phyloP scores from a whole-genome alignment of 2,797 vertebrate species.

The Gila robusta region DNA sequence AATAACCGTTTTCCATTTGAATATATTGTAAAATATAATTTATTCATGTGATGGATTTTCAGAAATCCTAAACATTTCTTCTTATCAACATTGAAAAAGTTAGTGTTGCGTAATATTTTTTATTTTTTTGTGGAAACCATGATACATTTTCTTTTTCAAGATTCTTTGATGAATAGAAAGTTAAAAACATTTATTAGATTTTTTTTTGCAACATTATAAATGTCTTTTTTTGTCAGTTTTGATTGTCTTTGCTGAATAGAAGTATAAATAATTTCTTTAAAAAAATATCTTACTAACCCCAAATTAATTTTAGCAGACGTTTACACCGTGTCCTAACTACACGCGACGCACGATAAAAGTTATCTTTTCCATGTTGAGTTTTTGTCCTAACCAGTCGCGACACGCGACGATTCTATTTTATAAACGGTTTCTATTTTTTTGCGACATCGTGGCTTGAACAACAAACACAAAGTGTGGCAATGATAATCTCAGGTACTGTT shows the following conservation, averaged over 20 bases:
- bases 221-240: neutral
- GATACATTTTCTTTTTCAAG: neutral
- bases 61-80: neutral
- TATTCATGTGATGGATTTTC: neutral
- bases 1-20: neutral
- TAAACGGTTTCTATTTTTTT: too few species aligned
- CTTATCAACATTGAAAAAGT: neutral
- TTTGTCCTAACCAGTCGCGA: too few species aligned
- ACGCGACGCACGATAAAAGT: too few species aligned
- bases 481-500: too few species aligned
- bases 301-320: neutral
- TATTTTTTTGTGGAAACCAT: neutral
- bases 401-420: too few species aligned
- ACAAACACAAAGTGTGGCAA: too few species aligned
- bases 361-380: too few species aligned
- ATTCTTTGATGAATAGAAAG: neutral
- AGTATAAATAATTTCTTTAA: neutral
- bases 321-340: too few species aligned
- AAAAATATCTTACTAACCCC: neutral
- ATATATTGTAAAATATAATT: neutral
- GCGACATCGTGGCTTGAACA: too few species aligned
- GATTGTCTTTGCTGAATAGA: neutral
- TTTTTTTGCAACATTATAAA: neutral
- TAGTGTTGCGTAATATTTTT: neutral
- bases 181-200: neutral